phyloP scores from a whole-genome alignment of 2,888 invertebrate genomes.

The Acleris emargana region DNA sequence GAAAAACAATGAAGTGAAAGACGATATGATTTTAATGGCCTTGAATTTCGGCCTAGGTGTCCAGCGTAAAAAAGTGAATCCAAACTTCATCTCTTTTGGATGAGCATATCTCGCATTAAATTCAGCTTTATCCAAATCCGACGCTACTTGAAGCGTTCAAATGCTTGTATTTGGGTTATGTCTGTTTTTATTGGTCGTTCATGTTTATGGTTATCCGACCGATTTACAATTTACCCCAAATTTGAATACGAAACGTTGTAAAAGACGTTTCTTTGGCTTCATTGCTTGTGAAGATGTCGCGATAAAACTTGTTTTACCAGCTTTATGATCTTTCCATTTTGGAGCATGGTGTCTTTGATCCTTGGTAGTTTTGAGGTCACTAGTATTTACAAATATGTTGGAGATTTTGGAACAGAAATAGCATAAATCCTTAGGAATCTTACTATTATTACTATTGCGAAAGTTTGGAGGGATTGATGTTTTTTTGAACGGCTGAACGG shows the following conservation, averaged over 20 bases:
- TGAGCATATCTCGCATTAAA: not conserved
- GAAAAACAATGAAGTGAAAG: no score
- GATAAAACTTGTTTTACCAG: constrained; percentile 6
- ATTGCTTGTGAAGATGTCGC: constrained; percentile 12
- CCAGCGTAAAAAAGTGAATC: no score
- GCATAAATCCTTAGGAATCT: no score
- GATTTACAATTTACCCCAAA: constrained; percentile 18
- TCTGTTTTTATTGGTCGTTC: constrained; percentile 19
- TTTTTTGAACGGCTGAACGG: no score
- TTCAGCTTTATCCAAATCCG: not conserved
- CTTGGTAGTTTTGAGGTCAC: no score
- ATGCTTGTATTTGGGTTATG: constrained; percentile 17
- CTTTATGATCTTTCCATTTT: constrained; percentile 1
- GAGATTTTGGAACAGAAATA: no score
- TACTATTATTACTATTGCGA: no score
- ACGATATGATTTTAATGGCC: no score
- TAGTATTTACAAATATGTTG: no score
- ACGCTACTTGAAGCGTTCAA: constrained; percentile 10
- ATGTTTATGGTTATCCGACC: constrained; percentile 19
- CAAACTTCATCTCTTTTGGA: not conserved
- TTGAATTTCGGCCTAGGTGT: no score
- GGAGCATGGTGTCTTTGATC: not conserved
- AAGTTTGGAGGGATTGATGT: no score
- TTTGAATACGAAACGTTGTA: constrained; percentile 7
- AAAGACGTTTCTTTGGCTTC: constrained; percentile 14